Base-by-base conservation (phyloP, 2,888 invertebrate genomes). In the Gasteruption jaculator region DNA sequence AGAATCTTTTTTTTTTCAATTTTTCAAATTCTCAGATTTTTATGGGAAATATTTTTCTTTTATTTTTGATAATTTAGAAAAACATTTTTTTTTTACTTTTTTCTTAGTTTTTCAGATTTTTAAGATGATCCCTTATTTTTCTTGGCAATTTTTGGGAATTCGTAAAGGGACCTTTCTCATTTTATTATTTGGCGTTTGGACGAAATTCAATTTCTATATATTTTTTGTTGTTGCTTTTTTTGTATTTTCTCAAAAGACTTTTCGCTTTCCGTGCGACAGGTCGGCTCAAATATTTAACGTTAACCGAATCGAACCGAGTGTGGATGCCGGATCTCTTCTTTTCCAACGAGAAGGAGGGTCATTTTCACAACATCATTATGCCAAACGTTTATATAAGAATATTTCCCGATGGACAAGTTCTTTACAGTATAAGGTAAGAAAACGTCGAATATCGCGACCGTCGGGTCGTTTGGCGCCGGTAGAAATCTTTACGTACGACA, bases 281-380 rank as follows among this genome's bases (percentile, higher is more conserved):
- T 63, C 85, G 86, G 58, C 80, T 92, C 46, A 91, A 90, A 73
- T 93, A 93, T 76, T 78, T 93, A 52, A 92, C 93, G 42, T 77
- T 94, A 65, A 91, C 94, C 40, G 94, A 95, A 74, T 90, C 93
- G 40, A 90, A 89, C 74, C 83, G 91, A 58, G 91, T 96, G 43
- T 97, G 96, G 96, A 94, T 95, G 87, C 96, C 96, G 22, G 96
- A 97, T 77, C 77, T 95, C 57, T 96, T 95, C 80, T 95, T 95
- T 76, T 89, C 93, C 42, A 96, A 96, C 68, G 96, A 96, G 76
- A 96, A 96, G 73, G 91, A 92, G 68, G 96, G 95, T 39, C 94
- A 94, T 71, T 90, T 95, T 71, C 94, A 95, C 77, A 90, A 93
- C 72, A 94, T 95, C 73, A 93, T 94, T 72, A 92, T 93, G 91